These are phyloP conservation scores for Rhyacophila brunnea DNA, from an alignment of 1,140 invertebrate genomes.

Conservation along the genomic window DNA sequence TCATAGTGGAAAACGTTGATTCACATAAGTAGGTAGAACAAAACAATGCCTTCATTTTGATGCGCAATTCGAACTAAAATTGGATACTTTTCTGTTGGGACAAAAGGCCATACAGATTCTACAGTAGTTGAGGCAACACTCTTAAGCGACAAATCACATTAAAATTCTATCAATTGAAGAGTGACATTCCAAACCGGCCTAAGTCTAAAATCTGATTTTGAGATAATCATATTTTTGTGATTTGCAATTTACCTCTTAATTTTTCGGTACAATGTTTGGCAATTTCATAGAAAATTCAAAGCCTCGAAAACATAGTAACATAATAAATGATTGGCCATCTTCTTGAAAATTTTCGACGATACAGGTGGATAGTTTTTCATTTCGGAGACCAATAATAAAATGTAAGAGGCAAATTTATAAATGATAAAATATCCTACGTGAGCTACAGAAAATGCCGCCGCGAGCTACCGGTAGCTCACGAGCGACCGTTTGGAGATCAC, in stretches of 20 bases:
- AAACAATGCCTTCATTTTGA: background rate
- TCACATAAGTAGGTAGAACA: constrained; percentile 3
- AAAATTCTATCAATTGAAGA: constrained; percentile 3
- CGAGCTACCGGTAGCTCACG: background rate
- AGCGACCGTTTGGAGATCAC: background rate
- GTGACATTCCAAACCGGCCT: background rate
- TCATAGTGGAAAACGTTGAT: constrained; percentile 2
- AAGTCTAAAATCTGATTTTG: background rate
- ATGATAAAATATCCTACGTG: background rate
- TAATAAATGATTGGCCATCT: no score
- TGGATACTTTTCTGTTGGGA: background rate
- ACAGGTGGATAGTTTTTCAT: no score
- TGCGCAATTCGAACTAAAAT: background rate
- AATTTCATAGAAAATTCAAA: no score
- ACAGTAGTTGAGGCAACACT: background rate
- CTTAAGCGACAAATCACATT: background rate
- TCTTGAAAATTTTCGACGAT: no score
- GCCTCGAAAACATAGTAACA: no score
- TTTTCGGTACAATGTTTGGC: no score
- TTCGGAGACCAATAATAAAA: no score
- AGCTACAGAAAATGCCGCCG: background rate
- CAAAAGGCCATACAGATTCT: background rate
- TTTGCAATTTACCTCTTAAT: no score
- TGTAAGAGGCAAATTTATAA: no score
- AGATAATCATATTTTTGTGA: no score